phyloP scores from a whole-genome alignment of 2,888 invertebrate genomes.

The Ophion obscuratus region DNA sequence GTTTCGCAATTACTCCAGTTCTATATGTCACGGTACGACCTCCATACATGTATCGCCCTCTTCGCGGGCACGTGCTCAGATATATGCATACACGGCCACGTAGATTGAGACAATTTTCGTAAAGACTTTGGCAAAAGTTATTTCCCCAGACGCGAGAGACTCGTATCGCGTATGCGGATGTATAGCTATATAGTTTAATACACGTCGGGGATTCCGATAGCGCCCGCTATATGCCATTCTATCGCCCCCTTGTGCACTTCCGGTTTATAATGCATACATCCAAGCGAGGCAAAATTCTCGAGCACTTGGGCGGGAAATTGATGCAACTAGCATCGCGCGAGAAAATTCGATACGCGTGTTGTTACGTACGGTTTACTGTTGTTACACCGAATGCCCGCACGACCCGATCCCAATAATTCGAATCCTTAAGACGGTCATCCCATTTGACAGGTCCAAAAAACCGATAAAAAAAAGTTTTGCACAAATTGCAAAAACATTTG shows the following conservation, averaged over 20 bases:
- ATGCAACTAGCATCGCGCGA: constrained; percentile 13
- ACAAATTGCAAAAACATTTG: too few relatives aligned
- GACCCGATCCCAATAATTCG: constrained; percentile 18
- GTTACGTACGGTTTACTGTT: background rate
- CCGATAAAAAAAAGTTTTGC: too few relatives aligned
- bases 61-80: background rate
- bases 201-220: constrained; percentile 29
- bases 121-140: constrained; percentile 36
- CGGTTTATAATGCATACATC: constrained; percentile 30
- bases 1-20: constrained; percentile 39
- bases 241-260: constrained; percentile 26
- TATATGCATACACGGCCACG: constrained; percentile 2
- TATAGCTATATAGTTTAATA: constrained; percentile 11
- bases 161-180: constrained; percentile 8
- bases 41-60: background rate
- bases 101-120: constrained; percentile 38
- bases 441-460: too few relatives aligned
- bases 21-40: constrained; percentile 4
- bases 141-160: constrained; percentile 38
- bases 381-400: constrained; percentile 4
- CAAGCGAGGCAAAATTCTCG: constrained; percentile 26
- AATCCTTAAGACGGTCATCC: background rate
- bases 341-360: constrained; percentile 16
- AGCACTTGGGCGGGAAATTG: constrained; percentile 19
- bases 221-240: constrained; percentile 15